Percentiles rank a stretch among this genome's conserved stretches.
phyloP scores from a whole-genome alignment of 2,888 invertebrate genomes.

The Tenthredo scrophulariae region DNA sequence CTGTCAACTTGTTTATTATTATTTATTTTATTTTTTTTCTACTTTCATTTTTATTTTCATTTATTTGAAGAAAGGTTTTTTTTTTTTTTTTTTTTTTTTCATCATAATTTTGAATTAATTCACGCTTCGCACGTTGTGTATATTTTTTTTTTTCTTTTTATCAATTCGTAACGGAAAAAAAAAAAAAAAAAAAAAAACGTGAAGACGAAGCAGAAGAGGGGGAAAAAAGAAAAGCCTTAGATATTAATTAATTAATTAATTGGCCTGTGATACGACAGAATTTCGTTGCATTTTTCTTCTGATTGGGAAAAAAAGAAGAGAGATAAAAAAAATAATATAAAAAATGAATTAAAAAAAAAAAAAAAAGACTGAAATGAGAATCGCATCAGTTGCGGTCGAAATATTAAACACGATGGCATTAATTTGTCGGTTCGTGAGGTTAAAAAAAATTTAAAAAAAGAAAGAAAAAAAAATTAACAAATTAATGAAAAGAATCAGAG shows the following conservation, averaged over 20 bases:
- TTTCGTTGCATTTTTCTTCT: conserved; percentile 59
- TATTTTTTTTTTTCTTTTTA: neutral
- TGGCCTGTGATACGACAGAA: conserved; percentile 69
- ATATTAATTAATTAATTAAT: conserved; percentile 61
- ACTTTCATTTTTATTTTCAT: too few species aligned
- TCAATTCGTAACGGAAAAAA: neutral
- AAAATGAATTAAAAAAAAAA: conserved; percentile 54
- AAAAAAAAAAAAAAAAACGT: neutral
- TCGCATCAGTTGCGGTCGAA: conserved; percentile 50
- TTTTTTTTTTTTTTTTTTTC: conserved; percentile 63
- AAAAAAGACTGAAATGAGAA: conserved; percentile 60
- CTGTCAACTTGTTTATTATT: conserved; percentile 57
- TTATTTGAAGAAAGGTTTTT: neutral
- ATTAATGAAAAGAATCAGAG: neutral
- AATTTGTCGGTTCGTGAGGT: conserved; percentile 41
- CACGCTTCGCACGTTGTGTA: conserved; percentile 53
- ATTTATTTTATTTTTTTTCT: conserved; percentile 58
- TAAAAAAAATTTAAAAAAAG: neutral
- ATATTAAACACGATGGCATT: conserved; percentile 48
- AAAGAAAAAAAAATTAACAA: neutral
- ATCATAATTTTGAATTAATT: too few species aligned
- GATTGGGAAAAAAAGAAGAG: conserved; percentile 50
- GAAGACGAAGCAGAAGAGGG: too few species aligned
- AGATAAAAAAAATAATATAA: conserved; percentile 50
- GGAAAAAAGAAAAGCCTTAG: neutral